These are phyloP conservation scores for Drosophila truncata DNA, from an alignment of 1,140 invertebrate species.

Conservation along the genomic window DNA sequence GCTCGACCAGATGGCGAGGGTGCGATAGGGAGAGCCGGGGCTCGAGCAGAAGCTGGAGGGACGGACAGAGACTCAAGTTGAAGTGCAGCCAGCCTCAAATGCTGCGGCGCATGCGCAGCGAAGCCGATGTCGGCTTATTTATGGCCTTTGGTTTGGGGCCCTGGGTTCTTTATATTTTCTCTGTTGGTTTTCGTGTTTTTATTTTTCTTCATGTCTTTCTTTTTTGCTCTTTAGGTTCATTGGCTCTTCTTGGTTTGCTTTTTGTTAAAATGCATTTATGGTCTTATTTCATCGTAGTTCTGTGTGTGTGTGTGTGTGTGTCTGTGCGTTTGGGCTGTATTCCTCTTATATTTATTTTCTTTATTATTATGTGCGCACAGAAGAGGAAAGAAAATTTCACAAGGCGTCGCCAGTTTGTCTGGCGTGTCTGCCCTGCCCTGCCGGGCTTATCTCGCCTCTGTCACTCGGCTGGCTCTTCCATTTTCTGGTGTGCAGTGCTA, in stretches of 20 bases:
- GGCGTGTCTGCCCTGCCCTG: slow-evolving; percentile 53
- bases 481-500: slow-evolving; percentile 19
- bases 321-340: not conserved
- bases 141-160: slow-evolving; percentile 69
- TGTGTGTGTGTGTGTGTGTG: slow-evolving; percentile 10
- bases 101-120: slow-evolving; percentile 76
- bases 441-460: slow-evolving; percentile 27
- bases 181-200: slow-evolving; percentile 27
- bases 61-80: slow-evolving; percentile 59
- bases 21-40: slow-evolving; percentile 13
- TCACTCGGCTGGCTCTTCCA: slow-evolving; percentile 6
- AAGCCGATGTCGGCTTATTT: slow-evolving; percentile 66
- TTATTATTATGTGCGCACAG: slow-evolving; percentile 76
- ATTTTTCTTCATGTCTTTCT: slow-evolving; percentile 1
- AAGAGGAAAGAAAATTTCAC: slow-evolving; percentile 73
- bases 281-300: slow-evolving; percentile 57
- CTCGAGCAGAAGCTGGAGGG: slow-evolving; percentile 15
- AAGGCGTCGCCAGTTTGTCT: slow-evolving; percentile 83
- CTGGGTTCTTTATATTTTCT: slow-evolving; percentile 21
- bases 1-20: slow-evolving; percentile 25
- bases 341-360: slow-evolving; percentile 73
- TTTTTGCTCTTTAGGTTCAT: slow-evolving; percentile 76
- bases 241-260: slow-evolving; percentile 65
- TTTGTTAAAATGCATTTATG: slow-evolving; percentile 81
- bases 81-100: slow-evolving; percentile 68